phyloP scores from a whole-genome alignment of 2,888 invertebrate genomes.

The Epinotia demarniana region DNA sequence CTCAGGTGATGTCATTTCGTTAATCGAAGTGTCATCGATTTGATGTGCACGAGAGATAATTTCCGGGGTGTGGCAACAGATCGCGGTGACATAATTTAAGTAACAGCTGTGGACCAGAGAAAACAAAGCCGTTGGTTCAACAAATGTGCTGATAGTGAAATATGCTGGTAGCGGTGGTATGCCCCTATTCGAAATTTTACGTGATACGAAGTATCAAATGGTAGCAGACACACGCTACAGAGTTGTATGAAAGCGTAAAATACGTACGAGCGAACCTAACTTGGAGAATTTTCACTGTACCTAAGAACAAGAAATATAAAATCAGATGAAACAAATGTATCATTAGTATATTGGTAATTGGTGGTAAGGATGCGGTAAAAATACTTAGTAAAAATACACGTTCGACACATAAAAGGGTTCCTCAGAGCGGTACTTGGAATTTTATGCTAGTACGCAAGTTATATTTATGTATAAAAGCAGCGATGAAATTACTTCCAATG shows the following conservation, averaged over 20 bases:
- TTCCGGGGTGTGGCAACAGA: slow-evolving; percentile 38
- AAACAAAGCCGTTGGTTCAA: slow-evolving; percentile 17
- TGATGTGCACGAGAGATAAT: slow-evolving; percentile 40
- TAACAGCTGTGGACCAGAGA: slow-evolving; percentile 29
- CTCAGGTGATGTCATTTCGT: slow-evolving; percentile 40
- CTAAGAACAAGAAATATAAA: too few species aligned
- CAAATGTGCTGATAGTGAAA: background rate
- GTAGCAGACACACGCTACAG: background rate
- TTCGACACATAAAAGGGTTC: background rate
- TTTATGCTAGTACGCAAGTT: background rate
- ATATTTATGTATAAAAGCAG: background rate
- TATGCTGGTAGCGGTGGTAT: slow-evolving; percentile 1
- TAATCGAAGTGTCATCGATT: slow-evolving; percentile 42
- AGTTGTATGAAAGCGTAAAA: background rate
- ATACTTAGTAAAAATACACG: background rate
- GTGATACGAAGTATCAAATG: too few species aligned
- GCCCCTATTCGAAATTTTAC: background rate
- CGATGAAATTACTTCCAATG: slow-evolving; percentile 25
- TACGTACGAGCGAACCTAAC: background rate
- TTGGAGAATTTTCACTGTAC: background rate
- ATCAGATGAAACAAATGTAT: too few species aligned
- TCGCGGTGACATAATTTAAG: slow-evolving; percentile 34
- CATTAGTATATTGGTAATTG: background rate
- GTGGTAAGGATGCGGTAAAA: background rate
- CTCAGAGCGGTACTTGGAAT: background rate